Evolutionary conservation across 2,113 vertebrate genomes (phyloP).

Genomic region (Brachypteracias leptosomus): DNA sequence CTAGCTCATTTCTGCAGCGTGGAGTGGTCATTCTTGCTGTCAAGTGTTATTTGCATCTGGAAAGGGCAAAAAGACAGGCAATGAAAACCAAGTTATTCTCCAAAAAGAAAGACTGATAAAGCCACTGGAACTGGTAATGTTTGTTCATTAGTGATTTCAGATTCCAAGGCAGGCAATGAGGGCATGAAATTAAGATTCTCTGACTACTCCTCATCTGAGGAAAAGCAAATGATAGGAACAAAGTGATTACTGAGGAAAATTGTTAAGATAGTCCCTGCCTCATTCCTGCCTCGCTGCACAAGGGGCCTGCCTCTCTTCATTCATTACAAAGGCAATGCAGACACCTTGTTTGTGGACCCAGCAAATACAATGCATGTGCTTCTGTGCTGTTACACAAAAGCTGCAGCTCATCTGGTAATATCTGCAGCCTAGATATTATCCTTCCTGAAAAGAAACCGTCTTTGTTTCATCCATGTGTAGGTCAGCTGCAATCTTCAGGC

Average conservation of each 20-base stretch:
- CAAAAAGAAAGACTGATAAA: not conserved
- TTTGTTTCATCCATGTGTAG: not conserved
- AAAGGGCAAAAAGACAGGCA: not conserved
- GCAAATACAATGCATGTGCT: not conserved
- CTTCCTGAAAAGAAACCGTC: not conserved
- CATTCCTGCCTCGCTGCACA: not conserved
- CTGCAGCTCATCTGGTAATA: not conserved
- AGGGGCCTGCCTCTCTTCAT: not conserved
- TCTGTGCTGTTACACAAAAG: not conserved
- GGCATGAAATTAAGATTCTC: not conserved
- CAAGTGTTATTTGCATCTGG: not conserved
- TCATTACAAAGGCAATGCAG: not conserved
- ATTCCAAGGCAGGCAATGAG: accelerated
- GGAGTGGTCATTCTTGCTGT: not conserved
- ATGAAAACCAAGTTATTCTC: not conserved
- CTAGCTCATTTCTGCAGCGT: not conserved
- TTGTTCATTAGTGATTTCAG: not conserved
- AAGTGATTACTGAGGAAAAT: not conserved
- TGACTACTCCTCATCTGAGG: not conserved
- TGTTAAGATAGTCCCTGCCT: not conserved
- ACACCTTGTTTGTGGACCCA: not conserved
- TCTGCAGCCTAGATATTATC: not conserved
- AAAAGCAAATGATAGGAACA: not conserved
- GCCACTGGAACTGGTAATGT: not conserved
- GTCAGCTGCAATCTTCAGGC: not conserved